Conservation (phyloP, 2,888 invertebrate genomes). For the Metallyticus violacea region DNA sequence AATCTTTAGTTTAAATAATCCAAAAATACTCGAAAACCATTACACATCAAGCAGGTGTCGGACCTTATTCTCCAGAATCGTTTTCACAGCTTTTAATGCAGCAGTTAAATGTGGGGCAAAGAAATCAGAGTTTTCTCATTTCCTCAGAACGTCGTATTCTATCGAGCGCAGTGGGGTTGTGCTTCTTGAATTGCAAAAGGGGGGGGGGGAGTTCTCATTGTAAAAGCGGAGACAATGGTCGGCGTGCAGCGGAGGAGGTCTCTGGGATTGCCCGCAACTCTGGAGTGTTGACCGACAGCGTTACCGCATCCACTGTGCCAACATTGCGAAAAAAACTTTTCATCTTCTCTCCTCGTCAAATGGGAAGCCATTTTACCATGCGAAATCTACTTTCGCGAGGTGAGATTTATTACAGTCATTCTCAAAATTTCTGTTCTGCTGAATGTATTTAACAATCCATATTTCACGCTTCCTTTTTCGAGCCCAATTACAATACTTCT, state of each 20-base stretch:
- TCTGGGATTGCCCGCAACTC: not conserved
- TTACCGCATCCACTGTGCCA: constrained; percentile 27
- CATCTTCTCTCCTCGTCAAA: not conserved
- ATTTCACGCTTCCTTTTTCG: too few relatives aligned
- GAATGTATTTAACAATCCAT: too few relatives aligned
- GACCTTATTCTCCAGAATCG: too few relatives aligned
- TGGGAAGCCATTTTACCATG: too few relatives aligned
- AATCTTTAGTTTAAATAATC: too few relatives aligned
- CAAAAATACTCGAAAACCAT: too few relatives aligned
- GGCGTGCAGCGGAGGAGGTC: not conserved
- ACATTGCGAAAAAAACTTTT: constrained; percentile 6
- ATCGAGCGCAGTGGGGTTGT: not conserved
- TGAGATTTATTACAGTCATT: not conserved
- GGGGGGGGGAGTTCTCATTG: not conserved
- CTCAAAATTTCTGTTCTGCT: too few relatives aligned
- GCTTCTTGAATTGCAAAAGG: not conserved
- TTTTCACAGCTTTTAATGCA: too few relatives aligned
- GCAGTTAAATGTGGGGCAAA: not conserved
- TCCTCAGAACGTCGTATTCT: not conserved
- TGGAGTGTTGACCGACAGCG: constrained; percentile 30
- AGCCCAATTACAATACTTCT: too few relatives aligned
- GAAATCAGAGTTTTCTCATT: not conserved
- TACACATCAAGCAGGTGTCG: too few relatives aligned
- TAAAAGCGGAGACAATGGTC: not conserved
- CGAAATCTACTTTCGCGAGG: not conserved